Evolutionary conservation across 2,797 vertebrate genomes (phyloP), one percentile per base, ranked within the genome.

Genomic region (Centropyge bicolor): DNA sequence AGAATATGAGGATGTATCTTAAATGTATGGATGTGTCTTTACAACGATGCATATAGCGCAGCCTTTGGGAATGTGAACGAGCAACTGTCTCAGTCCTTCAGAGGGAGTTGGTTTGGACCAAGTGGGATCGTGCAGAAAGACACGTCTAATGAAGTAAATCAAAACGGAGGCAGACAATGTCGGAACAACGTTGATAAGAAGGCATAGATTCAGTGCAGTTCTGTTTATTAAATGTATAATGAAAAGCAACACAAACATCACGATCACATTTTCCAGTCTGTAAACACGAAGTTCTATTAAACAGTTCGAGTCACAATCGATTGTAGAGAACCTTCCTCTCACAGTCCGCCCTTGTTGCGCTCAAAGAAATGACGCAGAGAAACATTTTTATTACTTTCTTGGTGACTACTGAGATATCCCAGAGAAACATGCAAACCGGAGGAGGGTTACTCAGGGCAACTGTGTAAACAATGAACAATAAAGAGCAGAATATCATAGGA

Each of bases 391-490:
- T 71, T 17, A 59, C 51, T 36, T 48, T 43, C 54, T 36, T 57
- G 36, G 41, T 46, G 61, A 72, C 38, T 19, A 22, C 67, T 71
- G 82, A 80, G 27, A 49, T 62, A 20, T 82, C 35, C 22, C 36
- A 77, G 65, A 79, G 52, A 62, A 55, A 80, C 65, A 82, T 75
- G 17, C 48, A 63, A 36, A 54, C 57, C 19, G 5, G 57, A 74
- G 56, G 17, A 11, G 52, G 38, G 73, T 76, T 79, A 19, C 60
- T 74, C 22, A 2, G 19, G 49, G 75, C 59, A 71, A 75, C 70
- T 56, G 71, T 22, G 14, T 11, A 46, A 83, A 82, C 76, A 85
- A 61, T 67, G 22, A 78, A 74, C 71, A 82, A 60, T 55, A 67
- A 45, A 40, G 59, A 43, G 12, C 31, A 4, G 69, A 71, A 61